Evolutionary conservation across 2,888 invertebrate genomes (phyloP), one percentile per base, ranked within the genome.

Genomic region (Drosophila maculinotata): DNA sequence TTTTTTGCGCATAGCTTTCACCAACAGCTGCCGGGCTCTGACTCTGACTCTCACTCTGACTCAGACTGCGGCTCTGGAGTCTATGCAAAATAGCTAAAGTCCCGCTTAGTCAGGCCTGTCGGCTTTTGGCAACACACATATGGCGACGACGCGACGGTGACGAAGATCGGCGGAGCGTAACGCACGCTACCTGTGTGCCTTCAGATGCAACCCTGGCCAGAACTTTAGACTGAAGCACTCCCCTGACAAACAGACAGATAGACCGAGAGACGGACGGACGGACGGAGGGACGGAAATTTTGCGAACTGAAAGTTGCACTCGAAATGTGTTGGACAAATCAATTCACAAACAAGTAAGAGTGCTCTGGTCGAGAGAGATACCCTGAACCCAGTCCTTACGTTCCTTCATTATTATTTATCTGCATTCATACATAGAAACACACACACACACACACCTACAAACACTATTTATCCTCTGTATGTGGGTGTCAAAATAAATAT

Each of bases 261-360:
- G 17, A 20, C n/a, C 2, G 8, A 7, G 8, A 28, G 30, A 8
- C 10, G 0, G 8, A 1, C 20, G n/a, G 14, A n/a, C 17, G 12
- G 6, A 7, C 9, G 1, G 20, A 20, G 14, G 6, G 2, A 8
- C 14, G n/a, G 10, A 38, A 15, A 56, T 12, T 35, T 51, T 35
- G 17, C 25, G 9, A n/a, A 14, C n/a, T 28, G 12, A 36, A 57
- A 69, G 48, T n/a, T 60, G 48, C 52, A 28, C 49, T 71, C 58
- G 58, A 39, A 54, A 66, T 65, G 70, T 75, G 67, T 71, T 69
- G 78, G 76, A 67, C 60, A 81, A 84, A 84, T 81, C 84, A 81
- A 69, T 69, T 76, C 59, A 45, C 20, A 33, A 35, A 8, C 8
- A 3, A n/a, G n/a, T n/a, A n/a, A n/a, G n/a, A n/a, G n/a, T n/a